Evolutionary conservation across 2,113 vertebrate genomes (phyloP).

Genomic region (Galbula dea): DNA sequence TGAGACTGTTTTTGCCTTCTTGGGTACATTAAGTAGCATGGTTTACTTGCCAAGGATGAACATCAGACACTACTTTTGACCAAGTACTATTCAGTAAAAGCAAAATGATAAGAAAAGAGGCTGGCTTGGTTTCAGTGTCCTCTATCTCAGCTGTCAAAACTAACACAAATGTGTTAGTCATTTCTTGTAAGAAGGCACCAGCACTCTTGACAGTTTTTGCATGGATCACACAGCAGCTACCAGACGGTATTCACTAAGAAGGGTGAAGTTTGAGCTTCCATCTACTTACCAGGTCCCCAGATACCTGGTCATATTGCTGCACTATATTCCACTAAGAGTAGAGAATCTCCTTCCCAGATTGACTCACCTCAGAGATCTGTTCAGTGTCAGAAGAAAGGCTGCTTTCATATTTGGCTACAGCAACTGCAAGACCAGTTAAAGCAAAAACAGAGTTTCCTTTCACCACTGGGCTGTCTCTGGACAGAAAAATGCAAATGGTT

Average conservation of each 20-base stretch:
- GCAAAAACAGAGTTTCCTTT: slow-evolving; percentile 93
- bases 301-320: neutral
- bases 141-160: neutral
- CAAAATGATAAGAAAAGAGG: neutral
- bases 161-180: neutral
- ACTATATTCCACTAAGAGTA: neutral
- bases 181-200: neutral
- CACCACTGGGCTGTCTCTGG: slow-evolving; percentile 91
- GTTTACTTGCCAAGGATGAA: neutral
- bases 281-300: neutral
- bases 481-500: slow-evolving; percentile 7
- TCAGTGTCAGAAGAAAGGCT: slow-evolving; percentile 81
- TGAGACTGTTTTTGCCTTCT: neutral
- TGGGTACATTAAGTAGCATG: neutral
- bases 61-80: neutral
- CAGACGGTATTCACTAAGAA: neutral
- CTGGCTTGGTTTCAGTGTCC: neutral
- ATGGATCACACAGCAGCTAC: neutral
- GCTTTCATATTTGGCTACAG: slow-evolving; percentile 85
- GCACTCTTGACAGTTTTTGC: neutral
- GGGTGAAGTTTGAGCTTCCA: neutral
- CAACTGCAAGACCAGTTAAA: slow-evolving; percentile 86
- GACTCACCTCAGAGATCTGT: slow-evolving; percentile 77
- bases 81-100: neutral
- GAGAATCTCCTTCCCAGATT: neutral